Evolutionary conservation across 2,888 invertebrate species (phyloP), one percentile per base, ranked within the genome.

Genomic region (Sarcophaga subvicina): DNA sequence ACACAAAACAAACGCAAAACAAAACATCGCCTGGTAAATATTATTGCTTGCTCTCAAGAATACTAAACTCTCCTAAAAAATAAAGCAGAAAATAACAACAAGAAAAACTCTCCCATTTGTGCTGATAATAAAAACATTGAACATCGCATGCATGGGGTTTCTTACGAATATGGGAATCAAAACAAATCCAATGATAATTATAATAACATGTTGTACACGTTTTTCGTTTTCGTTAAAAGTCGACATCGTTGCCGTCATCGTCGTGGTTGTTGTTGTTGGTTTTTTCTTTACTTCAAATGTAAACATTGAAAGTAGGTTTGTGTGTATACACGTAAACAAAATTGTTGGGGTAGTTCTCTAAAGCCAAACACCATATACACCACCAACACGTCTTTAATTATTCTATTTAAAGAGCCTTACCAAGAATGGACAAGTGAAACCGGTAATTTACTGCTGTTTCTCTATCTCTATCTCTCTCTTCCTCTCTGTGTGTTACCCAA

Each of bases 181-280:
- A 87, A 87, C 87, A 87, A 87, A 87, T 12, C 27, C 1, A 25
- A 80, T 72, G 64, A 83, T 66, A 71, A 86, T 60, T 70, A 80
- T 27, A 72, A 66, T 54, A 81, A 73, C 25, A 79, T 17, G 20
- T 47, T 8, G 64, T 25, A 76, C 64, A 69, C 37, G 69, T 73
- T 80, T 64, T 73, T 69, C 4, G 59, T 49, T 45, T 72, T 47
- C 49, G 5, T 69, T 20, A 14, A 14, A 8, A 4, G 10, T 6
- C 25, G 3, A 12, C 22, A 12, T 64, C 54, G 14, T 66, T 20
- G 4, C 45, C 20, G 1, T 49, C 45, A 10, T 22, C 20, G 17
- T 69, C 69, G 25, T 54, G 73, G 63, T 70, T 70, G 60, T 8
- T 63, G 60, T 67, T 75, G 69, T 78, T 81, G 37, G 4, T 72